phyloP scores from a whole-genome alignment of 2,888 invertebrate genomes.

The Rhabditophanes sp. region DNA sequence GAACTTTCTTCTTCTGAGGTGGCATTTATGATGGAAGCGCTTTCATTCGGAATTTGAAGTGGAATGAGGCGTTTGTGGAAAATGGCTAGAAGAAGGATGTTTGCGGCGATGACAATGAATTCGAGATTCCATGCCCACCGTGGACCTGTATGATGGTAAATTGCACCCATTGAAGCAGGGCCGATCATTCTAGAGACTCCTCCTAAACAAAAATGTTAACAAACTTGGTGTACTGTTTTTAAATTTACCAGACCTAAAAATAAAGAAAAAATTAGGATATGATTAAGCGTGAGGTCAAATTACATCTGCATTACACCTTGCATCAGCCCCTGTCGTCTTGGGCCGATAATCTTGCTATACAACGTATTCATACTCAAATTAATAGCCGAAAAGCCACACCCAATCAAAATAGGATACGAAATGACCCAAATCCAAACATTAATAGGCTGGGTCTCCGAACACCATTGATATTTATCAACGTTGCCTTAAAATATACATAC shows the following conservation, averaged over 20 bases:
- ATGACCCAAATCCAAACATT: slow-evolving; percentile 12
- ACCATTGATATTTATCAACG: slow-evolving; percentile 10
- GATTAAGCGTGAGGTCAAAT: not conserved
- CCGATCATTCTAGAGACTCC: slow-evolving; percentile 10
- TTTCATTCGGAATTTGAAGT: slow-evolving; percentile 6
- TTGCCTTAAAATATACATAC: slow-evolving; percentile 1
- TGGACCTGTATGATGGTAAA: too few relatives aligned
- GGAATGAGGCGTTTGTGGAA: slow-evolving; percentile 13
- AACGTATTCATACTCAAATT: slow-evolving; percentile 12
- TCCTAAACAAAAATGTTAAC: too few relatives aligned
- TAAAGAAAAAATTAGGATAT: not conserved
- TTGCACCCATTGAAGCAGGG: slow-evolving; percentile 9
- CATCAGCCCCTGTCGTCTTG: slow-evolving; percentile 11
- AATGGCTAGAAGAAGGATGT: slow-evolving; percentile 9
- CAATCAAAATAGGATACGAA: slow-evolving; percentile 9
- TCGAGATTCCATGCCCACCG: slow-evolving; percentile 17
- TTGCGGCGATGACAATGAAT: slow-evolving; percentile 11
- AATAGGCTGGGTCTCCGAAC: slow-evolving; percentile 4
- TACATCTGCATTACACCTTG: slow-evolving; percentile 9
- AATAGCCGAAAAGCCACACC: slow-evolving; percentile 9
- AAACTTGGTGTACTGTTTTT: too few relatives aligned
- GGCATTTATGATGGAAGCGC: too few relatives aligned
- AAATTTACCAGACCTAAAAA: slow-evolving; percentile 1
- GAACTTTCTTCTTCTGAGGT: too few relatives aligned
- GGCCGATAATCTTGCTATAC: slow-evolving; percentile 11